Evolutionary conservation across 2,113 vertebrate species (phyloP), one percentile per base, ranked within the genome.

Genomic region (Cryptoleucopteryx plumbea): DNA sequence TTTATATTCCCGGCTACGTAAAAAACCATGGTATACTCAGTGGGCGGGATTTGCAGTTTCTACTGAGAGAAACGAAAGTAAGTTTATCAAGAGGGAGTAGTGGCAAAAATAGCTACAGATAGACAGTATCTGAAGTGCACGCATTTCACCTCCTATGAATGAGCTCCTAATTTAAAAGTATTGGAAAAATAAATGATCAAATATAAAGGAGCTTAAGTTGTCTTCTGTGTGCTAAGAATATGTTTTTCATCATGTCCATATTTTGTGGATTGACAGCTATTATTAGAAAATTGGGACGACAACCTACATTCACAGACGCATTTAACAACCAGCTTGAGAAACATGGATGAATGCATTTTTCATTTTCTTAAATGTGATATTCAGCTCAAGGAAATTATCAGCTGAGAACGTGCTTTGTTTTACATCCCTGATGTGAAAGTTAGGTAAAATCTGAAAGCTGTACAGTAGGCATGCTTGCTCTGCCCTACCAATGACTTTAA

Each of bases 1-100:
- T 99, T 82, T 98, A 99, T 92, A 99, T 99, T 90, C 99, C 99
- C 1, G 97, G 98, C 94, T 99, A 99, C 3, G 99, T 99, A 5
- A 99, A 99, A 97, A 99, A 99, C 97, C 99, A 99, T 1, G 99
- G 99, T 21, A 99, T 99, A 92, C 98, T 99, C 96, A 99, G 99
- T 8, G 99, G 99, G 36, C 95, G 99, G 6, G 99, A 99, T 97
- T 97, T 99, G 87, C 99, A 99, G 91, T 99, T 99, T 96, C 99
- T 99, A 3, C 98, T 99, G 56, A 97, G 99, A 43, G 99, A 99
- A 98, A 99, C 99, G 75, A 98, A 99, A 96, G 99, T 99, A 92
- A 96, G 97, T 83, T 92, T 91, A 16, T 73, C 6, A 13, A 56
- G 82, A 84, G 62, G 80, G 45, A 79, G 53, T 58, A 79, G 73